Base-by-base conservation (phyloP, 2,113 vertebrate genomes). In the Lates calcarifer region DNA sequence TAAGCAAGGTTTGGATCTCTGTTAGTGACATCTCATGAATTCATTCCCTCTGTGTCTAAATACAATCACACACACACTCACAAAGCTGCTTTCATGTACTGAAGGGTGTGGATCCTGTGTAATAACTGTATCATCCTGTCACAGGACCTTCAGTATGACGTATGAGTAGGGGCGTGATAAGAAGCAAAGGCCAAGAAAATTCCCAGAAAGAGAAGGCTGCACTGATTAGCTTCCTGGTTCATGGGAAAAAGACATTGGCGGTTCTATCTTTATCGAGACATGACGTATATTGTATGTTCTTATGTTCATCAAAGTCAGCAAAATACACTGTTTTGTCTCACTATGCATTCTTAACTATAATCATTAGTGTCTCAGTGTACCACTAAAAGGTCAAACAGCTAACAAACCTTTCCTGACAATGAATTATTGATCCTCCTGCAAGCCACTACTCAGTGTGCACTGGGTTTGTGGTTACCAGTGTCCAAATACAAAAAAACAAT, bases 391-490 rank as follows among this genome's bases (percentile, higher is more conserved):
- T 89, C 77, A 86, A 70, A 60, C 51, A 57, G 58, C 75, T 77
- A 85, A 89, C 77, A 82, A 75, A 55, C 79, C 81, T 86, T 67
- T 83, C 77, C 70, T 69, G 55, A 66, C 71, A 80, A 90, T 91
- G 70, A 92, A 89, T 91, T 84, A 93, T 90, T 89, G 81, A 92
- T 90, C 72, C 24, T 26, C 68, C 69, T 82, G 31, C 58, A 61
- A 43, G 51, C 79, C 56, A 51, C 43, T 15, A 15, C 60, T 88
- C 17, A 31, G 56, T 43, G 41, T 10, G 29, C 72, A 10, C 29
- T 79, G 76, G 82, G 66, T 83, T 68, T 78, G 71, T 81, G 83
- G 79, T 81, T 80, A 81, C 45, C 49, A 72, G 57, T 74, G 74
- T 74, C 69, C 72, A 49, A 37, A 37, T n/a, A 51, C 11, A 55